Base-by-base conservation (phyloP, 1,140 invertebrate genomes). In the Aphaenogaster ashmeadi region DNA sequence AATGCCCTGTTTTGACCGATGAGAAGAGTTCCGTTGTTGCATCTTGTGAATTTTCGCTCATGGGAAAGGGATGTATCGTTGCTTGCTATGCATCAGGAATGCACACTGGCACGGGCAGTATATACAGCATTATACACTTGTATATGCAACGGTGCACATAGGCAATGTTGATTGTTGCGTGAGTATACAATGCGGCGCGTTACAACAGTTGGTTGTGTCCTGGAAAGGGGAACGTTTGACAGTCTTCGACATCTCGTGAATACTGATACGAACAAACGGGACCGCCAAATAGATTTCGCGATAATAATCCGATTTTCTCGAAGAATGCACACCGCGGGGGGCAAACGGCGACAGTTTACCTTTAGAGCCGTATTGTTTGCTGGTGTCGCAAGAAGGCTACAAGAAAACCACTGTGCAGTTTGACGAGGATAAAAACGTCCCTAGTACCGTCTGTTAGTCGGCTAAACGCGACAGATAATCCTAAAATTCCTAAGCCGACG, bases 161-260 rank as follows among this genome's bases (percentile, higher is more conserved):
- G 90, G 85, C 89, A 89, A 87, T 93, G 92, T 94, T 93, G 92
- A 94, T 92, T 92, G 92, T 94, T 91, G 91, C 87, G 91, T 88
- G 89, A 92, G 91, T 91, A 92, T 91, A 94, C 93, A 91, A 92
- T 92, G 93, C 91, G 86, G 91, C 74, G 86, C 72, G 90, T 84
- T 90, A 87, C 89, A 87, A 91, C 88, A 88, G 86, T 90, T 87
- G 85, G 90, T 85, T 71, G 85, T 62, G 64, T 78, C 69, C 54
- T 66, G 75, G 85, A 67, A 58, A 87, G 79, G 72, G 86, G 33
- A 80, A 84, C 84, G 89, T 87, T 54, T 87, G 88, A 90, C 89
- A 90, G 78, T 89, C 87, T 90, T 90, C 89, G 89, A 83, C 84
- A 74, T 67, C n/a, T 44, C 89, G 38, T 71, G 89, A 88, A 90